Evolutionary conservation across 2,797 vertebrate genomes (phyloP).

Genomic region (Emys orbicularis): DNA sequence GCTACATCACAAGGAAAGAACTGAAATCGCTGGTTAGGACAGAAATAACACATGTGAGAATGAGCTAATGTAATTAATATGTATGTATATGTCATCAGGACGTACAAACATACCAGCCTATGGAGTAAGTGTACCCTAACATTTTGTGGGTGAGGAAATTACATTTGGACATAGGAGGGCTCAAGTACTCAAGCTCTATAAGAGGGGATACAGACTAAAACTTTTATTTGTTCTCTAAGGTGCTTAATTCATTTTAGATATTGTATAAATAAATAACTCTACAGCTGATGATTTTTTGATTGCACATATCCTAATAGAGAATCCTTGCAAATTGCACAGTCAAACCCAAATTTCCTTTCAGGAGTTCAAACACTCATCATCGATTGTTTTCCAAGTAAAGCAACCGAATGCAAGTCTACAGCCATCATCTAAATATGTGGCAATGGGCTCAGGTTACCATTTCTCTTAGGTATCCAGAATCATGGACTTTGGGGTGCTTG

Average conservation of each 20-base stretch:
- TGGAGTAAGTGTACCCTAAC: no score
- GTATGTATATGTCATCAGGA: no score
- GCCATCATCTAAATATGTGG: not conserved
- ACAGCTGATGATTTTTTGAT: not conserved
- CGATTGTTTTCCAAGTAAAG: not conserved
- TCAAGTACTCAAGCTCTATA: no score
- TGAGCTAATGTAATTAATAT: no score
- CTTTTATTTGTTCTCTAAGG: not conserved
- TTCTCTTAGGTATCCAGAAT: not conserved
- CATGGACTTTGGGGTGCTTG: rapidly evolving
- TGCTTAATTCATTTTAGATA: not conserved
- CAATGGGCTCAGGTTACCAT: not conserved
- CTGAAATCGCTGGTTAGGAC: no score
- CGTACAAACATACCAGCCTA: no score
- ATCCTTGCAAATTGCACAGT: rapidly evolving
- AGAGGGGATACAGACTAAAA: not conserved
- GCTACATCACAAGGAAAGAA: no score
- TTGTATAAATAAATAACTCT: not conserved
- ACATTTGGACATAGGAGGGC: no score
- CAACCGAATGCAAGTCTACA: not conserved
- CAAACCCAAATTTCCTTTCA: no score
- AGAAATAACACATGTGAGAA: no score
- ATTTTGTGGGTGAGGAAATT: no score
- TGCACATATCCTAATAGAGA: not conserved
- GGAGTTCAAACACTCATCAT: no score